phyloP scores from a whole-genome alignment of 2,797 vertebrate species.

The Dipus sagitta region DNA sequence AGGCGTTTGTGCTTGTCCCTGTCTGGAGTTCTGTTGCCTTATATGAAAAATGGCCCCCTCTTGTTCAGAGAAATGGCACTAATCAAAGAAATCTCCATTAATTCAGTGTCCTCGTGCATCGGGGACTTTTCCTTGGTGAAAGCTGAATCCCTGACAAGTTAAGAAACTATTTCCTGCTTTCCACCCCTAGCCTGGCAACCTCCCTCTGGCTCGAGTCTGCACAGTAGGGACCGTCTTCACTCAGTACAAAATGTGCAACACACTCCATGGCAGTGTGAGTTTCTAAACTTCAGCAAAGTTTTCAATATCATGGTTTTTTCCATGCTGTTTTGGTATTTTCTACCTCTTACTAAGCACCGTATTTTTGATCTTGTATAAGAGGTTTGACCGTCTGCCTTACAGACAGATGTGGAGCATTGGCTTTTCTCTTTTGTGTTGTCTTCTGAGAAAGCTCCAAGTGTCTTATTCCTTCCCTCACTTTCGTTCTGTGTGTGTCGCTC shows the following conservation, averaged over 20 bases:
- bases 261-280: conserved; percentile 76
- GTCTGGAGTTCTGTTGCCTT: conserved; percentile 78
- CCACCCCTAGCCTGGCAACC: not conserved
- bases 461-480: conserved; percentile 76
- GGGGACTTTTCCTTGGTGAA: conserved; percentile 70
- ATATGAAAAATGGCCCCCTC: not conserved
- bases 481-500: conserved; percentile 69
- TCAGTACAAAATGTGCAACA: conserved; percentile 61
- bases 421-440: conserved; percentile 79
- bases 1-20: conserved; percentile 55
- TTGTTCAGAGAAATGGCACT: conserved; percentile 65
- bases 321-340: conserved; percentile 86
- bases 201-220: not conserved
- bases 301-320: conserved; percentile 82
- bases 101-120: conserved; percentile 59
- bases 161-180: conserved; percentile 68
- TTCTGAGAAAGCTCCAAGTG: conserved; percentile 76
- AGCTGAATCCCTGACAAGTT: conserved; percentile 74
- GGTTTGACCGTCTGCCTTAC: conserved; percentile 88
- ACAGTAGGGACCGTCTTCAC: not conserved
- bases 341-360: conserved; percentile 87
- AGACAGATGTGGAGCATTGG: conserved; percentile 82
- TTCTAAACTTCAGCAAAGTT: conserved; percentile 80
- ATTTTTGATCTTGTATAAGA: conserved; percentile 85
- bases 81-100: conserved; percentile 68